Evolutionary conservation across 2,113 vertebrate species (phyloP).

Genomic region (Illadopsis cleaveri): DNA sequence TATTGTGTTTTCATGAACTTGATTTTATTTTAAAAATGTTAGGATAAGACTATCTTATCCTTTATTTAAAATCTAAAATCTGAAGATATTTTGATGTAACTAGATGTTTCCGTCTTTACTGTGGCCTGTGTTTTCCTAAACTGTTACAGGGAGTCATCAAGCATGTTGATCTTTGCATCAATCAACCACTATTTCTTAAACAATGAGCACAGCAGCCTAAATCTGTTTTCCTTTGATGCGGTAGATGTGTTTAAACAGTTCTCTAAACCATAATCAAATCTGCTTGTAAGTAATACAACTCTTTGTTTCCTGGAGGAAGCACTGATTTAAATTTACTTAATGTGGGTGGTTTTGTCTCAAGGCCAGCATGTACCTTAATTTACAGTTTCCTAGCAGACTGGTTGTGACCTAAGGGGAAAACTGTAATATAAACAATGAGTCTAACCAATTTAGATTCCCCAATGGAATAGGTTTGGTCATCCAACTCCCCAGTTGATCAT

Average conservation of each 20-base stretch:
- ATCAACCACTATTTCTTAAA: background rate
- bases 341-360: slow-evolving; percentile 42
- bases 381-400: background rate
- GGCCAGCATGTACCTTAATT: slow-evolving; percentile 16
- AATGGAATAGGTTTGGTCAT: background rate
- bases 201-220: background rate
- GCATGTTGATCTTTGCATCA: background rate
- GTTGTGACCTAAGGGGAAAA: background rate
- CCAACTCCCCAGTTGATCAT: background rate
- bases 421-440: background rate
- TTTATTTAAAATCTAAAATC: background rate
- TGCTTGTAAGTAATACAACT: slow-evolving; percentile 22
- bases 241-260: background rate
- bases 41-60: background rate
- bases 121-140: background rate
- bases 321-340: slow-evolving; percentile 6
- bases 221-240: background rate
- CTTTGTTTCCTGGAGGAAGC: slow-evolving; percentile 21
- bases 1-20: background rate
- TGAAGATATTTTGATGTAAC: background rate
- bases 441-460: background rate
- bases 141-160: background rate
- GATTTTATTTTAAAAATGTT: background rate
- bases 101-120: background rate
- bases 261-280: background rate